Evolutionary conservation across 2,113 vertebrate species (phyloP).

Genomic region (Takifugu flavidus): DNA sequence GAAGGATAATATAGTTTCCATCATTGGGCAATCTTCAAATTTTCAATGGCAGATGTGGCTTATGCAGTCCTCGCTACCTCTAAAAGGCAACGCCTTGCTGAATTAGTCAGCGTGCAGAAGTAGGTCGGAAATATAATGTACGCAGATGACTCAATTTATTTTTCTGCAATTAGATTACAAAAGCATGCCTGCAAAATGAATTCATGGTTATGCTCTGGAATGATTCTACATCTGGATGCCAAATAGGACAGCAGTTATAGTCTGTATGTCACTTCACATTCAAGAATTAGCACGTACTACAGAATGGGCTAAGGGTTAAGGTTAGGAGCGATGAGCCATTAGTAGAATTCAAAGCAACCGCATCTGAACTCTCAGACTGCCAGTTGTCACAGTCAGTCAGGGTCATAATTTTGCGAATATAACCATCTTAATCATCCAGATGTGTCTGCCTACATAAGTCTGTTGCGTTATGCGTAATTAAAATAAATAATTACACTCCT

Average conservation of each 20-base stretch:
- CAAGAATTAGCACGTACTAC: slow-evolving; percentile 12
- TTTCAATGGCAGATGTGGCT: slow-evolving; percentile 59
- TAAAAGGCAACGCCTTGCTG: slow-evolving; percentile 13
- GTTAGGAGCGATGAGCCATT: slow-evolving; percentile 26
- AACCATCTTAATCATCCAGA: slow-evolving; percentile 1
- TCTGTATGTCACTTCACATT: slow-evolving; percentile 42
- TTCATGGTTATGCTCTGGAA: slow-evolving; percentile 1
- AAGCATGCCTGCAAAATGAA: slow-evolving; percentile 2
- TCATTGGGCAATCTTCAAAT: slow-evolving; percentile 47
- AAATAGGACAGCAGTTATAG: not conserved
- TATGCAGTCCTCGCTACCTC: slow-evolving; percentile 29
- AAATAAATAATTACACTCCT: not conserved
- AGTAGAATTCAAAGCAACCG: slow-evolving; percentile 46
- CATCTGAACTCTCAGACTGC: slow-evolving; percentile 18
- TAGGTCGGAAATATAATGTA: slow-evolving; percentile 8
- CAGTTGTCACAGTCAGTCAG: slow-evolving; percentile 37
- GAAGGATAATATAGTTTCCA: slow-evolving; percentile 45
- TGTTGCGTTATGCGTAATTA: slow-evolving; percentile 2
- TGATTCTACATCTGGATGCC: slow-evolving; percentile 3
- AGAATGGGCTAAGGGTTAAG: slow-evolving; percentile 36
- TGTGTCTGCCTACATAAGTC: slow-evolving; percentile 1
- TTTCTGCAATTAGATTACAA: not conserved
- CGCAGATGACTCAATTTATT: slow-evolving; percentile 11
- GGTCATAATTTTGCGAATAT: slow-evolving; percentile 41
- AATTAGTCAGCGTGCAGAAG: slow-evolving; percentile 45